Evolutionary conservation across 2,888 invertebrate species (phyloP), one percentile per base, ranked within the genome.

Genomic region (Chymomyza caudatula): DNA sequence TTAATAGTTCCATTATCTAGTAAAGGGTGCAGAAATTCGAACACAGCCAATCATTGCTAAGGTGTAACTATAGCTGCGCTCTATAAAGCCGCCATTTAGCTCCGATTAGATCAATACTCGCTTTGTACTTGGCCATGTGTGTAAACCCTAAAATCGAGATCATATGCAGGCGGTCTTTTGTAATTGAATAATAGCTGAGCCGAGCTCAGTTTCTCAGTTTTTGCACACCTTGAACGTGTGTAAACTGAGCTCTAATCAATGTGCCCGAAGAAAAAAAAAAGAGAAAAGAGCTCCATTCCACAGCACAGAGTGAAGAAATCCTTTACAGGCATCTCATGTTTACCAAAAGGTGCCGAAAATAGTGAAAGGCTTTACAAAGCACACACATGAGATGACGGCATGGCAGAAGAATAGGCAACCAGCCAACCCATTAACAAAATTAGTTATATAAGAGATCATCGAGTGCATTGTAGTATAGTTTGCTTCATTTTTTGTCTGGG

Each of bases 281-380:
- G n/a, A n/a, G n/a, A n/a, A n/a, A 11, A 57, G 59, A 47, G 63
- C n/a, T 56, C 42, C 13, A 37, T 42, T 13, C 15, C 42, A 57
- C 25, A 20, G 15, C 1, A 13, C 5, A n/a, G 69, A 22, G 52
- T 52, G 8, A 52, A 52, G 15, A 56, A 71, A 74, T 73, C 73
- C 71, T 78, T 85, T 77, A 67, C 67, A 66, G 59, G 42, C 83
- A 58, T 59, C 86, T 83, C 83, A 71, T 71, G 76, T 83, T 86
- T 70, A 83, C 83, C 84, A 83, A 86, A 85, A 83, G 87, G 85
- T 83, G 83, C 83, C 87, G 83, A 80, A 74, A 82, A 69, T 75
- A 79, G 74, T 64, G 73, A 84, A 85, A 85, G 85, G 85, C 74
- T 85, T 85, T 62, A 71, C 72, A 85, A 79, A 79, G 79, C 84